Evolutionary conservation across 2,113 vertebrate genomes (phyloP), one percentile per base, ranked within the genome.

Genomic region (Lepus europaeus): DNA sequence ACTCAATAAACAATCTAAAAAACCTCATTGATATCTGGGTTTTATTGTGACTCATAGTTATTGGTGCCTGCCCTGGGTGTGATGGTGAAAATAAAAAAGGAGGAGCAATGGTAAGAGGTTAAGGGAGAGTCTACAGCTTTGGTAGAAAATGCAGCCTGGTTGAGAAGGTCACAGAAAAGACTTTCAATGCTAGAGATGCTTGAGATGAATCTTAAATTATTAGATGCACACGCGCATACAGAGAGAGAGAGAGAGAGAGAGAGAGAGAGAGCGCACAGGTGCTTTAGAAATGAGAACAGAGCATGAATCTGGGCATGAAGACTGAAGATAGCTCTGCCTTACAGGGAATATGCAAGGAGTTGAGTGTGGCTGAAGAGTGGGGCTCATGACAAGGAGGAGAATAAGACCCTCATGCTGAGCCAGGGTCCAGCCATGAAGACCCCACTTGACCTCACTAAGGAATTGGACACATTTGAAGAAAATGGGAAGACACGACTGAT

Each of bases 301-400:
- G 3, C 22, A 2, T 0, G 1, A 9, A 45, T 4, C 8, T 22
- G 6, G 17, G 10, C 36, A 53, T 13, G 8, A 10, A 68, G 36
- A 10, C 39, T 19, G 31, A 45, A 89, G 31, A 33, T 5, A 33
- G 2, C 4, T 61, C 33, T 56, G 16, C 51, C 19, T 78, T 89
- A 49, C n/a, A 19, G 12, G 23, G 8, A 59, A 39, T 68, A 13
- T 19, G 12, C 36, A 64, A n/a, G 22, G 25, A 53, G 6, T 3
- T 5, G 31, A 8, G 2, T 12, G 23, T 0, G 0, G 0, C 11
- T 17, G 23, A 56, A 25, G 9, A 77, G 17, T 1, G 53, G 19
- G 29, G 19, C 19, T n/a, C 8, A 31, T 64, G 11, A 12, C 14
- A 64, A 27, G 80, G 14, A 33, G 20, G 61, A 20, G 9, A 13